Conservation (phyloP, 2,113 vertebrate species). For the Lethenteron camtschaticum region DNA sequence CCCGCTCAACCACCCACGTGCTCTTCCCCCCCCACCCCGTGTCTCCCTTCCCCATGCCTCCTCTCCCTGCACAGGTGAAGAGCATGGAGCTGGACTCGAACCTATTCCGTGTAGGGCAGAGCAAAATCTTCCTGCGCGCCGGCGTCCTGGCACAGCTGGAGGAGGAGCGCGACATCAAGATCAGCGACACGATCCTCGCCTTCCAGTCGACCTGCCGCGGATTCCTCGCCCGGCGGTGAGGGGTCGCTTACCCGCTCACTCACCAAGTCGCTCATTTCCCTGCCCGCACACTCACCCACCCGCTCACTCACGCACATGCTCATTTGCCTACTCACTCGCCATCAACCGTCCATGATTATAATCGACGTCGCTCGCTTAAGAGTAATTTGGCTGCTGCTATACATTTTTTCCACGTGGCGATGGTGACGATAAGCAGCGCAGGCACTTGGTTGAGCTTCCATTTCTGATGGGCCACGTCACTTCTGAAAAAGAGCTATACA, state of each 20-base stretch:
- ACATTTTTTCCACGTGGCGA: no score
- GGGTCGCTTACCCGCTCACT: background rate
- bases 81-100: slow-evolving; percentile 57
- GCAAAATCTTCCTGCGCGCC: slow-evolving; percentile 71
- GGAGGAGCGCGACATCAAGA: slow-evolving; percentile 64
- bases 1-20: no score
- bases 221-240: slow-evolving; percentile 50
- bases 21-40: background rate
- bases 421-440: no score
- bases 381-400: no score
- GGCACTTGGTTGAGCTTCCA: no score
- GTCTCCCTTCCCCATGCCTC: background rate
- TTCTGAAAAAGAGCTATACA: no score
- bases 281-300: no score
- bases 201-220: slow-evolving; percentile 59
- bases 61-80: slow-evolving; percentile 27
- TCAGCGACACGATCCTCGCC: slow-evolving; percentile 64
- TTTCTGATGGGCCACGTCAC: no score
- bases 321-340: no score
- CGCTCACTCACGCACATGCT: no score
- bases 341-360: no score
- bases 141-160: slow-evolving; percentile 63
- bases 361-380: no score
- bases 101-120: slow-evolving; percentile 60
- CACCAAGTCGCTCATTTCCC: background rate